Base-by-base conservation (phyloP, 92 coral and sea anemone genomes). In the Epizoanthus rinbou region DNA sequence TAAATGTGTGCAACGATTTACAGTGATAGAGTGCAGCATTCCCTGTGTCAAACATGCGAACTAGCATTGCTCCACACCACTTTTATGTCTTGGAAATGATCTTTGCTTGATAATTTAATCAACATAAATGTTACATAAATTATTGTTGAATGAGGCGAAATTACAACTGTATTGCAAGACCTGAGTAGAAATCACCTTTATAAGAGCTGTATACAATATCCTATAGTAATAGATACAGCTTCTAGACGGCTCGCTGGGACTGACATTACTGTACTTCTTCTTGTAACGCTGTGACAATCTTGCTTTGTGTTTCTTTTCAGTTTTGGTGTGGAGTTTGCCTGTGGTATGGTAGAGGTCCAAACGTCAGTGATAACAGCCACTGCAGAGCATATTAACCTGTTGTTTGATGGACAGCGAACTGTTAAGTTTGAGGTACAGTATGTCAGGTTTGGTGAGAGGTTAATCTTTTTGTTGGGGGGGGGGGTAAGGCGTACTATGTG, bases 271-370 rank as follows among this genome's bases (percentile, higher is more conserved):
- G 6, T 19, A 19, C 22, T 24, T 10, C 3, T 31, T 18, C 18
- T 16, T 72, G 21, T n/a, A 15, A 22, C 16, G 3, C 43, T 18
- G 16, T 17, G 7, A n/a, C 3, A 4, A 47, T 31, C 4, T 41
- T 13, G 37, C 35, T 10, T 7, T 69, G 74, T 7, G n/a, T 83
- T 67, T 19, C 17, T 70, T 54, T 50, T 13, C 73, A 96, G 99
- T 71, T 96, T 96, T 87, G 97, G 99, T 9, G 94, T 94, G 1
- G 93, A 96, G 81, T 72, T 89, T 63, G 74, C 76, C 69, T 84
- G 84, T 53, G 82, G 93, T 21, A 11, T 79, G 16, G 22, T 92
- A 33, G 85, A 90, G 60, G 31, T 96, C 16, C 73, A 89, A n/a
- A 52, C 74, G 25, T 85, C 79, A 64, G 67, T 57, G 73, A 73